Conservation (phyloP, 1,140 invertebrate genomes). For the Hylaeus volcanicus region DNA sequence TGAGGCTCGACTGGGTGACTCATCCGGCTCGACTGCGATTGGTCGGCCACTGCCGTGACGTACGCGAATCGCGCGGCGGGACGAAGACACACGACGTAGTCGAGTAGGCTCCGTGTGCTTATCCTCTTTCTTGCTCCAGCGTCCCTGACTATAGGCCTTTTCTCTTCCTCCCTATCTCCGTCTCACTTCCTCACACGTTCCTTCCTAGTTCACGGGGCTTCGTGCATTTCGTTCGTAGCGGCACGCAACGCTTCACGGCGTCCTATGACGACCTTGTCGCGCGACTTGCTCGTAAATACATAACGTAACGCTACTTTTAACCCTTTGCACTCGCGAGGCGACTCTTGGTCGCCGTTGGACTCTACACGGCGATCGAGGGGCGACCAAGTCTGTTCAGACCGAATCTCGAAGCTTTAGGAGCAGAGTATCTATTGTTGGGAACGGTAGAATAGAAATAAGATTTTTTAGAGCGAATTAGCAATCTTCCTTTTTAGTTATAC, state of each 20-base stretch:
- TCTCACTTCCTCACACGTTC: conserved; percentile 4
- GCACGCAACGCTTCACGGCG: conserved; percentile 38
- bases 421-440: too few relatives aligned
- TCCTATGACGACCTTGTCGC: conserved; percentile 55
- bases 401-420: too few relatives aligned
- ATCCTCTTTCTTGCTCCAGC: background rate
- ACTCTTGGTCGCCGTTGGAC: too few relatives aligned
- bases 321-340: too few relatives aligned
- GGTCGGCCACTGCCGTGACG: conserved; percentile 65
- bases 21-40: conserved; percentile 64
- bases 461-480: too few relatives aligned
- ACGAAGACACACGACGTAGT: conserved; percentile 45
- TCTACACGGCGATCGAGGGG: too few relatives aligned
- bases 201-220: conserved; percentile 41
- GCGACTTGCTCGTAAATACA: conserved; percentile 34
- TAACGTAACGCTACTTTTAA: conserved; percentile 37
- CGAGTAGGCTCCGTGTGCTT: conserved; percentile 27
- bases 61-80: conserved; percentile 51
- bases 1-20: conserved; percentile 71
- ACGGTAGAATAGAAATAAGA: too few relatives aligned
- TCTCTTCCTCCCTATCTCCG: background rate
- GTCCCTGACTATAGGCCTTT: background rate
- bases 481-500: too few relatives aligned
- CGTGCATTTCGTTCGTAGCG: conserved; percentile 41
- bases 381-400: too few relatives aligned